Conservation (phyloP, 2,797 vertebrate species). For the Graptemys geographica region DNA sequence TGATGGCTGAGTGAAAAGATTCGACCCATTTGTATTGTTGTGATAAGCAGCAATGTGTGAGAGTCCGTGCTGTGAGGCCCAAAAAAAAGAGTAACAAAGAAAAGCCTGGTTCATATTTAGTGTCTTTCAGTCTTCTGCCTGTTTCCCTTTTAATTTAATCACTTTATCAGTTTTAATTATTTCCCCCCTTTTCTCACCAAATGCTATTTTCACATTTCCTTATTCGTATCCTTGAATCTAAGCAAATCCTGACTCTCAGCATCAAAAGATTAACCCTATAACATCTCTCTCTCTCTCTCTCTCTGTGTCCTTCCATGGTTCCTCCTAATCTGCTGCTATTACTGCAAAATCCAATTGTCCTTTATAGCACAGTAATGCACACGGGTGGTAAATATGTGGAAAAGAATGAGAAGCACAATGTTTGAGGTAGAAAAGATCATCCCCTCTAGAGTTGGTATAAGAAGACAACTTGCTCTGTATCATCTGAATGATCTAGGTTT, state of each 20-base stretch:
- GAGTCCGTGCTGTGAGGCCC: neutral
- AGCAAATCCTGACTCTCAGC: constrained; percentile 1
- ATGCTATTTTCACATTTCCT: neutral
- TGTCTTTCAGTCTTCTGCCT: neutral
- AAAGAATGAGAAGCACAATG: neutral
- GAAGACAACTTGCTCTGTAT: neutral
- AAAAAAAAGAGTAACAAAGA: neutral
- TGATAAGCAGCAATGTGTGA: neutral
- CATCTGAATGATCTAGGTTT: neutral
- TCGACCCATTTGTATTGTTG: neutral
- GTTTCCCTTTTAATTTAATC: neutral
- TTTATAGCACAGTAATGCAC: neutral
- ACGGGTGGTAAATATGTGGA: neutral
- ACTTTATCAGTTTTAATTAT: neutral
- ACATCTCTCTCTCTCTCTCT: neutral
- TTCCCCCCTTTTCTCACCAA: neutral
- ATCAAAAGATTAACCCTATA: constrained; percentile 16
- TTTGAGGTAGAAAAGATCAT: neutral
- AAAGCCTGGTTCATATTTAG: neutral
- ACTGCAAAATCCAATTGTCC: constrained; percentile 42
- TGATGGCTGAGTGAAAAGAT: neutral
- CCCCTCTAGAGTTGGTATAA: neutral
- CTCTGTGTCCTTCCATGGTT: neutral
- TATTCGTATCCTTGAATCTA: neutral
- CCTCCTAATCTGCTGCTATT: constrained; percentile 14